Evolutionary conservation across 2,113 vertebrate species (phyloP), one percentile per base, ranked within the genome.

Genomic region (Tangachromis dhanisi): DNA sequence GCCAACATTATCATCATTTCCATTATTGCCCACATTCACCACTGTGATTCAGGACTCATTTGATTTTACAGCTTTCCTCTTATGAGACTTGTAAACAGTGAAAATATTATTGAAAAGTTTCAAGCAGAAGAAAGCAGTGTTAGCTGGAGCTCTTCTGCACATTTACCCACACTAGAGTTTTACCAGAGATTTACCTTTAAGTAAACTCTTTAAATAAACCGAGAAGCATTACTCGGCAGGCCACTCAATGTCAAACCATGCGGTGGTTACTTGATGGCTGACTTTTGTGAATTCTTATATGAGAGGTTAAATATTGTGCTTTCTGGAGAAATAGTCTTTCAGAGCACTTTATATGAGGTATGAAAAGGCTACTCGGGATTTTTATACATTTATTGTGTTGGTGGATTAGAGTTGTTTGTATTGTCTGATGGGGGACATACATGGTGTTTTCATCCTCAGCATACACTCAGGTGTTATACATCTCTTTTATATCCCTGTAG

Each of bases 51-150:
- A 90, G 84, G 83, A 90, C 88, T 86, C 89, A 89, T 89, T 90
- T 91, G 88, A 49, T 91, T 94, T 95, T 92, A 94, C 81, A 47
- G 85, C 88, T 81, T 12, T 10, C 45, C 84, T 80, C 88, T 85
- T 73, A 57, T 86, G 92, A 92, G 91, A 89, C 86, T 83, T 53
- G 42, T 89, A 94, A 92, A 93, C 92, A 89, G 89, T 94, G 91
- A 95, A 94, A 94, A 78, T 91, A 86, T 94, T 83, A 94, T 95
- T 94, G 93, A 89, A 95, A 94, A 92, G 92, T 95, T 95, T 89
- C 40, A 68, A 88, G 59, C 79, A 49, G 89, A 90, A 89, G 85
- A 42, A 76, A 90, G 47, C 86, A 29, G 61, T 85, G 87, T 87
- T 89, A 5, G 26, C 33, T 63, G 42, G 88, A 49, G 87, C 84